These are phyloP conservation scores for Torymus aiolomorphi DNA, from an alignment of 2,888 invertebrate genomes.

Conservation along the genomic window DNA sequence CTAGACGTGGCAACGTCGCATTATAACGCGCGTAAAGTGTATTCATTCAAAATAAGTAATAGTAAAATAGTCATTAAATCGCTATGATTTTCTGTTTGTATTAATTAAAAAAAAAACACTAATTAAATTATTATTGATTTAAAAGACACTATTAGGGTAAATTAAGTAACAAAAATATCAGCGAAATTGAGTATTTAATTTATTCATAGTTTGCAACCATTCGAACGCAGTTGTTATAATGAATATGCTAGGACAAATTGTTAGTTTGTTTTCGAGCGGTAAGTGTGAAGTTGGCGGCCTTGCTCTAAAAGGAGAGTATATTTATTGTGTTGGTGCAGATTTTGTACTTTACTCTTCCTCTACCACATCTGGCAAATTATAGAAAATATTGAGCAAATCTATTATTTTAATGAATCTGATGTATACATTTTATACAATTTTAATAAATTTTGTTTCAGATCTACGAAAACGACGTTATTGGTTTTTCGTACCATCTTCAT, in stretches of 20 bases:
- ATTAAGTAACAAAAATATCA: too few species aligned
- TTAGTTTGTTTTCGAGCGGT: conserved; percentile 94
- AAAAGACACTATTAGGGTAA: too few species aligned
- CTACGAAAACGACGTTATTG: conserved; percentile 98
- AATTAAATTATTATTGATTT: too few species aligned
- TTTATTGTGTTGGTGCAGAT: conserved; percentile 99
- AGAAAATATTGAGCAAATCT: conserved; percentile 88
- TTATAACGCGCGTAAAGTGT: too few species aligned
- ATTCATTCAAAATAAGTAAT: too few species aligned
- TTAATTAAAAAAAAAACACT: too few species aligned
- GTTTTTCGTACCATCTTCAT: conserved; percentile 97
- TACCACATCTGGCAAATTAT: conserved; percentile 94
- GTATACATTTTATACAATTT: conserved; percentile 41
- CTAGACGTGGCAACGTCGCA: too few species aligned
- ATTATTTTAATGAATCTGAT: not conserved
- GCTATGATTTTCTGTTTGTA: too few species aligned
- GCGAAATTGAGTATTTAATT: too few species aligned
- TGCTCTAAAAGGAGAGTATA: conserved; percentile 97
- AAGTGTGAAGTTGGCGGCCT: conserved; percentile 98
- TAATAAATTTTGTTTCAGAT: conserved; percentile 80
- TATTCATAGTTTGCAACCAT: conserved; percentile 90
- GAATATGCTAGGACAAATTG: conserved; percentile 98
- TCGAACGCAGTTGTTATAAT: conserved; percentile 98
- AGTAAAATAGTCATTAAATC: too few species aligned
- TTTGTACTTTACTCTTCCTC: conserved; percentile 98